phyloP scores from a whole-genome alignment of 1,140 invertebrate species.

The Halictus rubicundus region DNA sequence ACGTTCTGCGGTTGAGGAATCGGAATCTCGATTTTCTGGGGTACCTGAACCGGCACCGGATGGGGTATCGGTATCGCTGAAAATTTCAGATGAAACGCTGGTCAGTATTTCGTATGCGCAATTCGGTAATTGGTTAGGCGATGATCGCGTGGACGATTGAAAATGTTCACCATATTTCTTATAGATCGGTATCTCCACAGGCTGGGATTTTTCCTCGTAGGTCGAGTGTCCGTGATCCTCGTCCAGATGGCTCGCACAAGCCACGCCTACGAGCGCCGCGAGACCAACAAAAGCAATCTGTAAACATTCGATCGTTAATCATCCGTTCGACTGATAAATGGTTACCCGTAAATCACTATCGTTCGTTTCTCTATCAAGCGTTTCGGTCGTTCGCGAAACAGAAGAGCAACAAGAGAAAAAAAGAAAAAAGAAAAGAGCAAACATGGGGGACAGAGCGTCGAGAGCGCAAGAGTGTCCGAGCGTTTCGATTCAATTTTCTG shows the following conservation, averaged over 20 bases:
- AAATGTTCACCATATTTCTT: constrained; percentile 83
- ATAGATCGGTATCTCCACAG: constrained; percentile 86
- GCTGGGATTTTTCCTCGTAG: constrained; percentile 81
- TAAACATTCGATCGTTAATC: constrained; percentile 33
- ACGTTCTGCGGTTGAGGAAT: constrained; percentile 89
- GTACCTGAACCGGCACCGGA: constrained; percentile 86
- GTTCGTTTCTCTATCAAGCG: neutral
- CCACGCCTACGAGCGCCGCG: constrained; percentile 42
- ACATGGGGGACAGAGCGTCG: neutral
- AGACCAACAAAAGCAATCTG: constrained; percentile 67
- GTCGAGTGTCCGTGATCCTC: constrained; percentile 65
- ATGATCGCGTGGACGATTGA: too few species aligned
- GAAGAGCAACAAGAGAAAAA: too few species aligned
- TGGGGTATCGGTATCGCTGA: constrained; percentile 87
- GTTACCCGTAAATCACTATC: neutral
- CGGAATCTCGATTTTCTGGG: constrained; percentile 87
- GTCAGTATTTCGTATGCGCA: neutral
- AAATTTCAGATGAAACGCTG: constrained; percentile 34
- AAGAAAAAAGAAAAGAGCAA: neutral
- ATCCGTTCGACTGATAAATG: neutral
- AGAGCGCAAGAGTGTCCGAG: neutral
- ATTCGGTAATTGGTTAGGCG: too few species aligned
- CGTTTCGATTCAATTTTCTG: neutral
- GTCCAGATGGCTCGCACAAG: constrained; percentile 61
- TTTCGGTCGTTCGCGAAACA: neutral